A percentile compares a stretch with the other conserved stretches of the same genome.
These are phyloP conservation scores for Petrocephalus schoutedeni DNA, from an alignment of 2,797 vertebrate genomes.

Conservation along the genomic window DNA sequence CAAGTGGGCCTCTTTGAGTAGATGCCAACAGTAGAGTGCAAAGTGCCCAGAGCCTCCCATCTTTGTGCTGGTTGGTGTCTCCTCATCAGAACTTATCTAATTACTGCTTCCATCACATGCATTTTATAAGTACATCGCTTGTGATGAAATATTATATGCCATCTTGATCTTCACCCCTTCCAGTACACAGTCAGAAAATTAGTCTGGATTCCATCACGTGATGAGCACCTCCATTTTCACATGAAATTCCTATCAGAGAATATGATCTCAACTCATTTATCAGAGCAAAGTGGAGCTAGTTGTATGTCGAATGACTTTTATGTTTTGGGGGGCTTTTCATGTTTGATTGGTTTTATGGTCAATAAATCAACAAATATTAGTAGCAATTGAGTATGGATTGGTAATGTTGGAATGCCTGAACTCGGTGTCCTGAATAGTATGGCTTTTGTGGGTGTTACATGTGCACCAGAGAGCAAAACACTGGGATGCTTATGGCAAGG, in stretches of 20 bases:
- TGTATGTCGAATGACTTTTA: background rate
- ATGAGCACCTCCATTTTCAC: background rate
- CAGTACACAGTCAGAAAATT: background rate
- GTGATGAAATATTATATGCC: background rate
- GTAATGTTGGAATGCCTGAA: background rate
- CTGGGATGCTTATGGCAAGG: background rate
- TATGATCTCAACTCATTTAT: slow-evolving; percentile 14
- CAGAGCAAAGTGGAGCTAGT: background rate
- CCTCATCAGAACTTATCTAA: background rate
- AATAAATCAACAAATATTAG: background rate
- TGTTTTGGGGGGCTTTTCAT: background rate
- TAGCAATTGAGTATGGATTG: background rate
- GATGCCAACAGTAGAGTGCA: background rate
- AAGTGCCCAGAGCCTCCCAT: background rate
- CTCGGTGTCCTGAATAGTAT: background rate
- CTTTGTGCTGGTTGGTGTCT: background rate
- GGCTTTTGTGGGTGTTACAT: background rate
- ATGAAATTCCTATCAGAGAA: slow-evolving; percentile 11
- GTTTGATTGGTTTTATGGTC: background rate
- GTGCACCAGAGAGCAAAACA: background rate
- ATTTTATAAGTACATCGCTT: background rate
- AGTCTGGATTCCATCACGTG: background rate
- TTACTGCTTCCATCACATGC: background rate
- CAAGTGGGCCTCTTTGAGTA: background rate
- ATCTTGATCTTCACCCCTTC: background rate